These are phyloP conservation scores for Drosophila rufa DNA, from an alignment of 1,140 invertebrate species.

Conservation along the genomic window DNA sequence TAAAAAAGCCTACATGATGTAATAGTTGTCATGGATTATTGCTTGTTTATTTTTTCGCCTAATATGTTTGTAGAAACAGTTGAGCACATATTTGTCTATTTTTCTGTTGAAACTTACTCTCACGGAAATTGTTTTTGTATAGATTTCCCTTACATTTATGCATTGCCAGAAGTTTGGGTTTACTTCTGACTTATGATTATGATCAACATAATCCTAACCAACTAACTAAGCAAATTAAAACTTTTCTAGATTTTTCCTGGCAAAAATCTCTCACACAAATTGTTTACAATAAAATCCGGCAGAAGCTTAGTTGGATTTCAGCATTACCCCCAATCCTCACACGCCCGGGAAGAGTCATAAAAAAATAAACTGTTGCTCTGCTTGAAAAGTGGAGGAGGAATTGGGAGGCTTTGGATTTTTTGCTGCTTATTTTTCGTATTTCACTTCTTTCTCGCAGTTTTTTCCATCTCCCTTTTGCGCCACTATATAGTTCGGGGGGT, in stretches of 20 bases:
- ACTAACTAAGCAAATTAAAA: background rate
- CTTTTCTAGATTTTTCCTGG: background rate
- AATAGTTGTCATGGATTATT: slow-evolving; percentile 3
- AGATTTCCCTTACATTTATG: background rate
- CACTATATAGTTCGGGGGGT: slow-evolving; percentile 44
- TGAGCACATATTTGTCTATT: background rate
- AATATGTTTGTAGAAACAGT: background rate
- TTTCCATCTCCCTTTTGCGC: slow-evolving; percentile 53
- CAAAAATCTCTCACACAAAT: slow-evolving; percentile 17
- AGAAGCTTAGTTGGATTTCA: slow-evolving; percentile 21
- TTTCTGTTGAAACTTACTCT: background rate
- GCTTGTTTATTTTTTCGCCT: background rate
- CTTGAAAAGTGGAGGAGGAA: slow-evolving; percentile 5
- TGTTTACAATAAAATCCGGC: slow-evolving; percentile 16
- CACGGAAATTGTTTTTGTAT: background rate
- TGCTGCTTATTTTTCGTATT: slow-evolving; percentile 51
- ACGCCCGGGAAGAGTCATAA: slow-evolving; percentile 30
- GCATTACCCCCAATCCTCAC: slow-evolving; percentile 11
- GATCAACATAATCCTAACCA: no score
- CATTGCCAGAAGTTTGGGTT: background rate
- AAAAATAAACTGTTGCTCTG: slow-evolving; percentile 79
- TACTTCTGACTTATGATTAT: background rate
- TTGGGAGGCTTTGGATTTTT: slow-evolving; percentile 62
- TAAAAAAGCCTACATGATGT: background rate
- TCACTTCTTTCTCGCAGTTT: slow-evolving; percentile 52